A percentile compares a stretch with the other conserved stretches of the same genome.
Conservation (phyloP, 2,888 invertebrate genomes). For the Phalera bucephala region DNA sequence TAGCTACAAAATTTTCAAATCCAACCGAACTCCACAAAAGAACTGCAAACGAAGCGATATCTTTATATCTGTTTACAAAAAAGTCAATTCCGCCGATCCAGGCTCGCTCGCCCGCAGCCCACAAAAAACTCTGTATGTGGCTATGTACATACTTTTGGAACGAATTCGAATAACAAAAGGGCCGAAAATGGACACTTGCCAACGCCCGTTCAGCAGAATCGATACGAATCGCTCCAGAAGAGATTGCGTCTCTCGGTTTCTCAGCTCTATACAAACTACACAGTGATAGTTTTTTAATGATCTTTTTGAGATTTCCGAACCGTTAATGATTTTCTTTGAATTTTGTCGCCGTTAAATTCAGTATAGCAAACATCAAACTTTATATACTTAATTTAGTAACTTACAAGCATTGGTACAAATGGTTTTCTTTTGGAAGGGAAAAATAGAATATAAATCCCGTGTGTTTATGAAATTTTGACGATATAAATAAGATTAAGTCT, state of each 20-base stretch:
- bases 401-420: no score
- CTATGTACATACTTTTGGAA: slow-evolving; percentile 36
- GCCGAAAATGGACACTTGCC: slow-evolving; percentile 58
- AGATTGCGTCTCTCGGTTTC: slow-evolving; percentile 36
- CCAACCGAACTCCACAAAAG: slow-evolving; percentile 1
- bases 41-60: slow-evolving; percentile 10
- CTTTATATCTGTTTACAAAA: slow-evolving; percentile 23
- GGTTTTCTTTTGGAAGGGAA: no score
- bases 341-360: no score
- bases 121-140: slow-evolving; percentile 27
- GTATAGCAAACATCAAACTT: no score
- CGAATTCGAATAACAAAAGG: slow-evolving; percentile 55
- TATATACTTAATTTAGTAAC: no score
- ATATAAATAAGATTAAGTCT: slow-evolving; percentile 2
- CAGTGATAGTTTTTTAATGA: slow-evolving; percentile 36
- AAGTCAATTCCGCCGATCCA: slow-evolving; percentile 11
- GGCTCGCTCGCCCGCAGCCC: no score
- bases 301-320: slow-evolving; percentile 23
- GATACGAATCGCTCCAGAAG: slow-evolving; percentile 45
- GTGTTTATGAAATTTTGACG: no score
- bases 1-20: slow-evolving; percentile 1
- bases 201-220: slow-evolving; percentile 46
- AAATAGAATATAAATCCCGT: no score
- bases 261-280: slow-evolving; percentile 26
- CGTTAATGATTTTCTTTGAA: slow-evolving; percentile 7